Base-by-base conservation (phyloP, 2,113 vertebrate species). In the Chionomys nivalis region DNA sequence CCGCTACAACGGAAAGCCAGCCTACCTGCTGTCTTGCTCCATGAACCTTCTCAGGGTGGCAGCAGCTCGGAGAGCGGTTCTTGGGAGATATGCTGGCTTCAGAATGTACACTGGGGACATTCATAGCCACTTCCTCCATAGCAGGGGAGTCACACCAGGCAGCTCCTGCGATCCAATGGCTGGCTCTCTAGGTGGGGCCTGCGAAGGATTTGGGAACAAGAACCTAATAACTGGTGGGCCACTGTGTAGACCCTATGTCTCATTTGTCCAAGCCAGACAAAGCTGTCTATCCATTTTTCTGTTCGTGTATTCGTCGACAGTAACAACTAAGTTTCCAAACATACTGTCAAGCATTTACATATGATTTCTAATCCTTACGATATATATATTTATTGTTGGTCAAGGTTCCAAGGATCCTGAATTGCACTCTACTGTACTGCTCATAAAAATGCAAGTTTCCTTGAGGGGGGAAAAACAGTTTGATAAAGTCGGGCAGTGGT, bases 21-120 rank as follows among this genome's bases (percentile, higher is more conserved):
- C 98, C 98, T 97, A 99, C 99, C 98, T 99, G 98, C 88, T 87
- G 4, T 85, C 86, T 5, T 7, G 55, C 85, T 95, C 97, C 61
- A 87, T 99, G 99, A 95, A 98, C 98, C 96, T 97, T 98, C 89
- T 98, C 98, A 0, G 98, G 98, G 93, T 98, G 98, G 89, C 99
- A 98, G 96, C 99, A 99, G 96, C 99, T 99, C 82, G 99, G 99
- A 98, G 99, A 99, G 97, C 98, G 98, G 97, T 98, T 98, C 97
- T 99, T 98, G 97, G 99, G 98, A 95, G 99, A 99, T 97, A 99
- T 82, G 95, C 98, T 99, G 97, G 99, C 99, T 98, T 99, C 98
- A 89, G 99, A 99, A 97, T 98, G 98, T 94, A 98, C 98, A 90
- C 99, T 99, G 33, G 98, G 95, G 63, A 94, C 95, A 1, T 98